Evolutionary conservation across 2,113 vertebrate genomes (phyloP).

Genomic region (Melierax canorus): DNA sequence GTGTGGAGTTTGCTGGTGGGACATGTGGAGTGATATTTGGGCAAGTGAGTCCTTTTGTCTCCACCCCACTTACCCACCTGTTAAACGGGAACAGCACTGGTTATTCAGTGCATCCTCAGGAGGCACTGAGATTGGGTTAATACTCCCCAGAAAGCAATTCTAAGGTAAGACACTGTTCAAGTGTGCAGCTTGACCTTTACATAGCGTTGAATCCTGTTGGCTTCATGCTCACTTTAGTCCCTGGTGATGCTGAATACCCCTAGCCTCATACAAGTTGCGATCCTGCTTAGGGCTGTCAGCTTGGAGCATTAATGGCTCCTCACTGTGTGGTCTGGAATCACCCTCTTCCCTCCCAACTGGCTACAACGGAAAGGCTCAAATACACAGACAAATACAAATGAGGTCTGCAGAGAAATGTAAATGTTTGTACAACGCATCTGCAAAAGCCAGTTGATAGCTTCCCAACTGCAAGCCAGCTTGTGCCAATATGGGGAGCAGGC

Average conservation of each 20-base stretch:
- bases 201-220: background rate
- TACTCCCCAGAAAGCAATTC: background rate
- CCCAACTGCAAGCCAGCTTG: background rate
- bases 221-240: background rate
- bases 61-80: background rate
- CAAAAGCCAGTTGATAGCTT: background rate
- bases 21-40: background rate
- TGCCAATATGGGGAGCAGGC: background rate
- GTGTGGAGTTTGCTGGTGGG: background rate
- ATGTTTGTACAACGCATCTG: background rate
- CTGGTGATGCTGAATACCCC: background rate
- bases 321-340: background rate
- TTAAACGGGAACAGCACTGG: background rate
- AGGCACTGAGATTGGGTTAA: background rate
- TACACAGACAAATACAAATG: background rate
- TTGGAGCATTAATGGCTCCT: background rate
- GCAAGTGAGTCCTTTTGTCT: background rate
- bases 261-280: fast-evolving
- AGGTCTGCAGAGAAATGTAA: background rate
- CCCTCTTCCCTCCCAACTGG: background rate
- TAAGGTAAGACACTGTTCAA: background rate
- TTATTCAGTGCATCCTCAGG: background rate
- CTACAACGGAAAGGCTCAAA: background rate
- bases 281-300: background rate
- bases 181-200: background rate